Evolutionary conservation across 2,113 vertebrate genomes (phyloP), one percentile per base, ranked within the genome.

Genomic region (Ctenomys sociabilis): DNA sequence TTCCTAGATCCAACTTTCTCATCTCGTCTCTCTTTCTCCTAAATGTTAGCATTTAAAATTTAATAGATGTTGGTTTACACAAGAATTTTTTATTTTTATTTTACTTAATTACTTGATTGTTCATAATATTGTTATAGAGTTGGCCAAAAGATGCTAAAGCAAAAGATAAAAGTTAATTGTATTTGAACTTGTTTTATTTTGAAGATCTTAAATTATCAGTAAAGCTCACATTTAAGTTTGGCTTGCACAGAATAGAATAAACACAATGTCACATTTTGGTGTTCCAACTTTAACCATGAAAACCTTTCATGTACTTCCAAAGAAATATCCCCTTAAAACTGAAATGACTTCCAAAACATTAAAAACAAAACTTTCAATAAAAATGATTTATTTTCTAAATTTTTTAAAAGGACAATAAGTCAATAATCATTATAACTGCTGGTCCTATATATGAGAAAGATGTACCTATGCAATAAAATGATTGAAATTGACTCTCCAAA

Each of bases 131-230:
- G 73, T 64, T 94, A 86, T 17, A 64, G 88, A 91, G 49, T 40
- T 97, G 89, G 77, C 84, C 49, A 85, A 83, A n/a, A 59, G 64
- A 87, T n/a, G 57, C 82, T 54, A 94, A 95, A 89, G 88, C 59
- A 73, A 95, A 94, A 90, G 90, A 95, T 90, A 95, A 95, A 89
- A 91, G 82, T 88, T 92, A 95, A 97, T 81, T 95, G 37, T 66
- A 93, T 86, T 91, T 96, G 73, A 72, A 59, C 91, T 63, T 93
- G 73, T 94, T 93, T 96, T 87, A 96, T 83, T 96, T 21, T 85
- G 45, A 94, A 92, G 61, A 85, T 28, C 90, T 95, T 94, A 90
- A 91, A 68, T 93, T 95, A 88, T 95, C 82, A 68, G 61, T 88
- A 70, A 87, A 90, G 14, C 68, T 83, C 78, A 72, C 73, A 91